Evolutionary conservation across 1,140 invertebrate species (phyloP).

Genomic region (Cydia amplana): DNA sequence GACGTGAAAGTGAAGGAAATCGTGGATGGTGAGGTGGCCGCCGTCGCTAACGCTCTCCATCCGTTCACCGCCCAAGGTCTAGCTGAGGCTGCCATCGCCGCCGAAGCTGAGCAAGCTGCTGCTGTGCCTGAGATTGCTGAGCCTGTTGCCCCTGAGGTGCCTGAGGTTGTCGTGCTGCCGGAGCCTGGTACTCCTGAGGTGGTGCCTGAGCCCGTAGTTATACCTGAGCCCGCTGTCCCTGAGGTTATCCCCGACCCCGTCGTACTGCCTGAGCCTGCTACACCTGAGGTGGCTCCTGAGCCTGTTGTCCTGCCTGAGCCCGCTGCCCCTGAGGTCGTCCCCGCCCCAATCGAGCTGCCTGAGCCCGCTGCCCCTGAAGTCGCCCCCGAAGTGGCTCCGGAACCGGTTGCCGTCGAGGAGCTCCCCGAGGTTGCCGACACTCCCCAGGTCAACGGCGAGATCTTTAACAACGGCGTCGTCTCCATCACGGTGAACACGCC

Average conservation of each 20-base stretch:
- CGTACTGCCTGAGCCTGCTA: slow-evolving; percentile 16
- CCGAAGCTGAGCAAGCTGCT: slow-evolving; percentile 34
- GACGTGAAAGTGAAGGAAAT: slow-evolving; percentile 53
- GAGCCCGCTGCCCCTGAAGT: slow-evolving; percentile 38
- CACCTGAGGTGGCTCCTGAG: slow-evolving; percentile 36
- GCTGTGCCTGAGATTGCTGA: slow-evolving; percentile 15
- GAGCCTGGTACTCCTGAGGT: slow-evolving; percentile 12
- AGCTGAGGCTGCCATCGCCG: slow-evolving; percentile 49
- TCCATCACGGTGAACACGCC: slow-evolving; percentile 54
- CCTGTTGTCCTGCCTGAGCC: slow-evolving; percentile 34
- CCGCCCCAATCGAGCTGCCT: slow-evolving; percentile 33
- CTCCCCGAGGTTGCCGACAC: not conserved
- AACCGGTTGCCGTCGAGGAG: slow-evolving; percentile 31
- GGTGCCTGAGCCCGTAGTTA: slow-evolving; percentile 32
- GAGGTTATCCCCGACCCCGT: slow-evolving; percentile 35
- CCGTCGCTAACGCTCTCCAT: slow-evolving; percentile 45
- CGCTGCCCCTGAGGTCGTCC: slow-evolving; percentile 30
- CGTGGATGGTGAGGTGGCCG: slow-evolving; percentile 41
- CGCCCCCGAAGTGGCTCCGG: slow-evolving; percentile 38
- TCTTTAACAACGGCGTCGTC: slow-evolving; percentile 61
- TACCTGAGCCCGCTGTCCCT: slow-evolving; percentile 35
- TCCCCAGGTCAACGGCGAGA: slow-evolving; percentile 47
- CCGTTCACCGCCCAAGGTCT: slow-evolving; percentile 50
- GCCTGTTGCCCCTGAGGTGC: slow-evolving; percentile 32
- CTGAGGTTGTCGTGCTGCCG: slow-evolving; percentile 35